Base-by-base conservation (phyloP, 2,888 invertebrate species). In the Xestia sexstrigata region DNA sequence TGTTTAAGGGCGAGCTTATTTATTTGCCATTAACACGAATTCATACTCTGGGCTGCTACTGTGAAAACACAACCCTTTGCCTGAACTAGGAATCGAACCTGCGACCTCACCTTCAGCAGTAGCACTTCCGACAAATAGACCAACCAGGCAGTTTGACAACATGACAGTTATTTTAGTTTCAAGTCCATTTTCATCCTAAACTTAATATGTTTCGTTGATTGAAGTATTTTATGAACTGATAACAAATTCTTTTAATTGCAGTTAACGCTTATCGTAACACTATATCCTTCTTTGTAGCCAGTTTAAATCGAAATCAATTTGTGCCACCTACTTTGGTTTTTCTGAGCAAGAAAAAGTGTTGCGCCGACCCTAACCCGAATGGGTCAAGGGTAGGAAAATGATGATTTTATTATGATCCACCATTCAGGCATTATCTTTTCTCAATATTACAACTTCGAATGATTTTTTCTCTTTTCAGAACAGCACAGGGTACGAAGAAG, bases 401-500 rank as follows among this genome's bases (percentile, higher is more conserved):
- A n/a, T n/a, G n/a, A n/a, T n/a, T n/a, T n/a, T n/a, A n/a, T n/a
- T n/a, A n/a, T n/a, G n/a, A n/a, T n/a, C n/a, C n/a, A n/a, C n/a
- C n/a, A n/a, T n/a, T n/a, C n/a, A n/a, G n/a, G n/a, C n/a, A n/a
- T 35, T 35, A n/a, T 11, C 5, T 55, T 13, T 55, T 55, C 17
- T 11, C 11, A 63, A n/a, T 23, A 6, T 13, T 63, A n/a, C 1
- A 63, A 35, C 20, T 30, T 60, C 60, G 30, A 60, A 35, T 35
- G 20, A 20, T 9, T 42, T n/a, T n/a, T 65, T 65, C n/a, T 49
- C 0, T 47, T 81, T 84, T 83, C 93, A 98, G 98, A 92, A 97
- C 97, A 82, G 94, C 97, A 69, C 97, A 97, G 88, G 98, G 98
- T 35, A 97, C 98, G 35, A 98, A 98, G 92, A 97, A 98, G 84